Conservation (phyloP, 2,113 vertebrate genomes). For the Nothobranchius furzeri region DNA sequence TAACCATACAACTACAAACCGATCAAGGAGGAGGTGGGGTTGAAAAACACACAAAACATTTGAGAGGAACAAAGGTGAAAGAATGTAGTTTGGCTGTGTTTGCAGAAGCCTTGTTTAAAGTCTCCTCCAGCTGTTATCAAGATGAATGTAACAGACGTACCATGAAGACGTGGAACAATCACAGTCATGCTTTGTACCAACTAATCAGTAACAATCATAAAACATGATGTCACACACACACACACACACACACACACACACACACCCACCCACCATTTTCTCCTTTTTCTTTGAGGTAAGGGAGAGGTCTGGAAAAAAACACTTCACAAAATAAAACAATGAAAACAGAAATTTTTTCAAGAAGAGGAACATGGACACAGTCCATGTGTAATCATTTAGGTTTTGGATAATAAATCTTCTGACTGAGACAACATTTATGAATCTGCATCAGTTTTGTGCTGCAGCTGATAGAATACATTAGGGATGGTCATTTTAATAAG, state of each 20-base stretch:
- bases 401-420: neutral
- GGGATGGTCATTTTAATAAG: slow-evolving; percentile 10
- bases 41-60: no score
- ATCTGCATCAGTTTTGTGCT: neutral
- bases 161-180: neutral
- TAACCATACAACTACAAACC: no score
- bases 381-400: neutral
- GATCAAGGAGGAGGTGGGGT: no score
- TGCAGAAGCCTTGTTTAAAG: neutral
- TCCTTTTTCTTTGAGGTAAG: no score
- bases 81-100: neutral
- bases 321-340: neutral
- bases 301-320: neutral
- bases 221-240: neutral
- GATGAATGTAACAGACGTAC: neutral
- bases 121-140: neutral
- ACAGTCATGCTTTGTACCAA: neutral
- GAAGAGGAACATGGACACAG: no score
- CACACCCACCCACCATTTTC: neutral
- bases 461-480: slow-evolving; percentile 10
- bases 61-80: neutral
- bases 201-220: neutral
- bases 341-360: neutral
- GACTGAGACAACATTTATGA: neutral
- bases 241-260: no score